These are phyloP conservation scores for Gallinago stenura DNA, from an alignment of 2,797 vertebrate genomes.

Conservation along the genomic window DNA sequence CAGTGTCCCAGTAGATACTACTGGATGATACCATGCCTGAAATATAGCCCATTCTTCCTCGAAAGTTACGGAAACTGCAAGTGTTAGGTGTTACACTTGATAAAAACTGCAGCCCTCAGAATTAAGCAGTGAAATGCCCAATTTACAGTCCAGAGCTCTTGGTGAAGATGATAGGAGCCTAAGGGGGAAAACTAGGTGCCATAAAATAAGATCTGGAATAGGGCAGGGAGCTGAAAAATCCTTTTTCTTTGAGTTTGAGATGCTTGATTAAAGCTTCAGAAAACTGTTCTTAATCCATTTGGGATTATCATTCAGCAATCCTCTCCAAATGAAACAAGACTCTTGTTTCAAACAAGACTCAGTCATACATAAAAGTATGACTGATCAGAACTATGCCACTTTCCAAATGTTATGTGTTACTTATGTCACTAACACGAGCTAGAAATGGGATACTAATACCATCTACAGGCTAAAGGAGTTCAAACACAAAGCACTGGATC, in stretches of 20 bases:
- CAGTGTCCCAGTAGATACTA: background rate
- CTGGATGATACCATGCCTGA: background rate
- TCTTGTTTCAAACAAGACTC: background rate
- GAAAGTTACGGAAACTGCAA: background rate
- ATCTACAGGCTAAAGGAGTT: background rate
- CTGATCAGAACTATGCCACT: background rate
- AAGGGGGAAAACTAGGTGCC: background rate
- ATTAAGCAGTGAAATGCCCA: background rate
- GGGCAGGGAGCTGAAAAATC: background rate
- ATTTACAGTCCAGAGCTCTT: background rate
- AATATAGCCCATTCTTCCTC: background rate
- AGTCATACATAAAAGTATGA: background rate
- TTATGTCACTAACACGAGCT: background rate
- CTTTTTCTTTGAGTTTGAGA: background rate
- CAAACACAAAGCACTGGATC: background rate
- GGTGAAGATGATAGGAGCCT: background rate
- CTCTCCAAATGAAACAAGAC: background rate
- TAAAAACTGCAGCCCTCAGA: background rate
- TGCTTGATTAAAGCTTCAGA: background rate
- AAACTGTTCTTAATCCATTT: background rate
- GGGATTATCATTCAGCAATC: background rate
- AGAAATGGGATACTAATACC: background rate
- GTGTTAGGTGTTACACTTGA: background rate
- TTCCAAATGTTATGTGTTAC: background rate
- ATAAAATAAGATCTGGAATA: background rate